Conservation (phyloP, 2,797 vertebrate genomes). For the Brotula barbata region DNA sequence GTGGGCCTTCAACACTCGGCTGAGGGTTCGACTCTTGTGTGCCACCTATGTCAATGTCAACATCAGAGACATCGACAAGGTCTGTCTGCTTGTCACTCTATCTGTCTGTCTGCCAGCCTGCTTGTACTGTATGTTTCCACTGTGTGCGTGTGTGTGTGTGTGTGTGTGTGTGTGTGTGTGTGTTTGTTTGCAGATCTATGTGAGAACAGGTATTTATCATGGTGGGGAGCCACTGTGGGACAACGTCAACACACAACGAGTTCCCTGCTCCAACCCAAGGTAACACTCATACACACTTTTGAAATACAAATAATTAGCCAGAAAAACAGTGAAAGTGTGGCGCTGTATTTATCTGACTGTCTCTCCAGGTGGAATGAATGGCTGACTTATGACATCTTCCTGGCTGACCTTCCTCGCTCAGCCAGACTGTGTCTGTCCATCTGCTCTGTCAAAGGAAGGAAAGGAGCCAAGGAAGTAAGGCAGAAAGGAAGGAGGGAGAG, state of each 20-base stretch:
- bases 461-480: conserved; percentile 68
- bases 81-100: conserved; percentile 22
- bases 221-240: conserved; percentile 96
- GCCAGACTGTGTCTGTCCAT: conserved; percentile 67
- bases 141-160: too few relatives aligned
- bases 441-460: conserved; percentile 71
- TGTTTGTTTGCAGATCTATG: conserved; percentile 86
- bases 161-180: conserved; percentile 27
- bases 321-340: too few relatives aligned
- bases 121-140: too few relatives aligned
- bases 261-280: conserved; percentile 96
- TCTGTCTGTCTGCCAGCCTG: conserved; percentile 3
- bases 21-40: conserved; percentile 79
- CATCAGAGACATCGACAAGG: conserved; percentile 84
- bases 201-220: conserved; percentile 95
- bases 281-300: conserved; percentile 53
- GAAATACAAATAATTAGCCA: too few relatives aligned
- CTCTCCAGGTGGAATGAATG: conserved; percentile 69
- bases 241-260: conserved; percentile 96
- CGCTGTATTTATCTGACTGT: neutral
- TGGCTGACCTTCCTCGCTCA: conserved; percentile 62
- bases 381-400: conserved; percentile 74
- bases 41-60: conserved; percentile 86
- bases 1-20: conserved; percentile 80
- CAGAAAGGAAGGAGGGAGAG: conserved; percentile 1